Conservation (phyloP, 2,113 vertebrate species). For the Melierax canorus region DNA sequence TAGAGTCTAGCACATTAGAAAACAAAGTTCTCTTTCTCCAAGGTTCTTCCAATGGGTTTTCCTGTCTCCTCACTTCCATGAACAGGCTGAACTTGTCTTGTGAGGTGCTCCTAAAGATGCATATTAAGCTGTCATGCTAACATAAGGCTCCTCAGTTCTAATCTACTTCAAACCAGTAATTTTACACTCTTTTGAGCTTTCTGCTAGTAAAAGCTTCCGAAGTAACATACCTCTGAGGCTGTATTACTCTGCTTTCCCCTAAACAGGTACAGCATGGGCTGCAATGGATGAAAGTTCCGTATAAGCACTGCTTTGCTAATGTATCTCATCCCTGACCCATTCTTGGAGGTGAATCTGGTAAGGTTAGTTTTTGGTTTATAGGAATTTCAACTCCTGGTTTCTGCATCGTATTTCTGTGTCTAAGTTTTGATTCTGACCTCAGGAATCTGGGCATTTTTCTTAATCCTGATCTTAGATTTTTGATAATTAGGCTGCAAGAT, state of each 20-base stretch:
- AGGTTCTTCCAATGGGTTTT: background rate
- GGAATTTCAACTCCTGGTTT: background rate
- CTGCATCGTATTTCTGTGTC: background rate
- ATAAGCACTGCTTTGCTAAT: background rate
- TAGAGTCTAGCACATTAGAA: background rate
- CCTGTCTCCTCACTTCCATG: background rate
- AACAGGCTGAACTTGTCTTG: background rate
- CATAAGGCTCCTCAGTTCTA: background rate
- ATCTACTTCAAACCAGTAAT: background rate
- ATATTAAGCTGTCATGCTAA: background rate
- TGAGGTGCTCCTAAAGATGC: background rate
- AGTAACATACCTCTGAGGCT: background rate
- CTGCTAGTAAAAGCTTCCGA: background rate
- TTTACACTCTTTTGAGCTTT: background rate
- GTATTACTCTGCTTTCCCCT: background rate
- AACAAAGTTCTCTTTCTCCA: background rate
- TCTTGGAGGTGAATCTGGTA: background rate
- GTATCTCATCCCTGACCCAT: background rate
- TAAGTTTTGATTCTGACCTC: background rate
- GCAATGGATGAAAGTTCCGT: background rate
- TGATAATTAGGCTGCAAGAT: background rate
- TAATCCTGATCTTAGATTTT: background rate
- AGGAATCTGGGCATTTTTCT: background rate
- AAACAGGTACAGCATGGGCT: background rate
- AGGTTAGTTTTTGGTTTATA: background rate